These are phyloP conservation scores for Stegana nigrithorax DNA, from an alignment of 2,888 invertebrate species.

Conservation along the genomic window DNA sequence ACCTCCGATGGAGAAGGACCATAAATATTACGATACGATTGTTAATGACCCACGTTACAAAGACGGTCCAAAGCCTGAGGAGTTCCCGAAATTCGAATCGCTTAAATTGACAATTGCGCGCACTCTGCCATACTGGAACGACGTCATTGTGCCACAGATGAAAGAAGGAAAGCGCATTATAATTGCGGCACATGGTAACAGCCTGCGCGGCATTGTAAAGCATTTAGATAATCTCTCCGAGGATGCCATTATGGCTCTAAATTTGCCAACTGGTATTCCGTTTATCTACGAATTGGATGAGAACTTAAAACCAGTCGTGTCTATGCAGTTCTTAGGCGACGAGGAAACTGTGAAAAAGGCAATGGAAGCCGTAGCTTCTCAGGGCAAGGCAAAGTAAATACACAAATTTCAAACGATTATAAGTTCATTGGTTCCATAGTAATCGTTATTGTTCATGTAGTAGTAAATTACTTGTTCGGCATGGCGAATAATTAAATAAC, in stretches of 20 bases:
- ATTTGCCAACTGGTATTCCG: conserved; percentile 85
- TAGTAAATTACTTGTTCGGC: conserved; percentile 40
- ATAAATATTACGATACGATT: conserved; percentile 82
- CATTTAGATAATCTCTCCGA: conserved; percentile 84
- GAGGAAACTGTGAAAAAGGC: conserved; percentile 84
- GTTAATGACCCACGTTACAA: conserved; percentile 83
- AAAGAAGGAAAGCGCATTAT: conserved; percentile 85
- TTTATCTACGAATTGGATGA: conserved; percentile 85
- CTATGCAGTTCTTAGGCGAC: conserved; percentile 84
- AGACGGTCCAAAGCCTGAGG: conserved; percentile 78
- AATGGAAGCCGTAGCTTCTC: conserved; percentile 84
- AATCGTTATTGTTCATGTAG: conserved; percentile 45
- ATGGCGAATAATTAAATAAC: conserved; percentile 50
- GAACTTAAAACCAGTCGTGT: conserved; percentile 79
- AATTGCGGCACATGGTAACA: conserved; percentile 90
- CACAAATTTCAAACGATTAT: conserved; percentile 12
- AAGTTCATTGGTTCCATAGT: conserved; percentile 20
- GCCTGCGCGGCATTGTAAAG: conserved; percentile 88
- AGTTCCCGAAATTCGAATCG: conserved; percentile 88
- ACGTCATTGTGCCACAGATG: conserved; percentile 80
- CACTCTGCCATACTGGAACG: conserved; percentile 90
- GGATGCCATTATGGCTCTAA: conserved; percentile 81
- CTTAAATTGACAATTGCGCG: conserved; percentile 85
- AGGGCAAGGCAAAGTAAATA: conserved; percentile 79
- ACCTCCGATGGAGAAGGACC: conserved; percentile 83